Evolutionary conservation across 2,113 vertebrate genomes (phyloP), one percentile per base, ranked within the genome.

Genomic region (Tringa solitaria): DNA sequence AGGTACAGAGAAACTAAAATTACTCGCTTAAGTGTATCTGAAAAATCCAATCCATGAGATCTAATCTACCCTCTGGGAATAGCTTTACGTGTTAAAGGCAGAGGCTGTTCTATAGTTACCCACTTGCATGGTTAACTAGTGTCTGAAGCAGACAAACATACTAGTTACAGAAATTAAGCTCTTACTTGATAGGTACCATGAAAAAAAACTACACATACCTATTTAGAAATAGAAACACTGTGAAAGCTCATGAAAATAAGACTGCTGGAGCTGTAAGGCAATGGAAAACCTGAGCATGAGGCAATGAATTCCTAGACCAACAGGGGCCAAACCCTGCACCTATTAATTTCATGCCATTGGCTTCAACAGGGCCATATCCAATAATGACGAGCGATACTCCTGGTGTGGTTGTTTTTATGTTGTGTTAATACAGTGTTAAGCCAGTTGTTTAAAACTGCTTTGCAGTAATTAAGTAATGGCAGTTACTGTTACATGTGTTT

Each of bases 381-480:
- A 82, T 84, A 93, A 93, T 61, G 89, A 65, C 2, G 65, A 68
- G 94, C 35, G 88, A 84, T 95, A 93, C 51, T 84, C 92, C 86
- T 95, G 39, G 68, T 90, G 90, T 1, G 32, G 89, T 93, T 93
- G 80, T 91, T 96, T 97, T 97, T 96, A 96, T 53, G 86, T 92
- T 59, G 80, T 97, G 96, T 95, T 96, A 96, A 97, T 92, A 95
- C 90, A 82, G 94, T 95, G 96, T 93, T 93, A 97, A 97, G 94
- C 84, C 89, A 96, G 96, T 95, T 96, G 94, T 96, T 96, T 96
- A 95, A 96, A 97, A 92, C 83, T 96, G 89, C 69, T 95, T 97
- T 95, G 89, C 92, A 87, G 61, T 94, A 96, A 97, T 96, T 97
- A 96, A 96, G 86, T 87, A 92, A 91, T 82, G 73, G 90, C 89